These are phyloP conservation scores for Oophaga sylvatica DNA, from an alignment of 2,797 vertebrate genomes.

Conservation along the genomic window DNA sequence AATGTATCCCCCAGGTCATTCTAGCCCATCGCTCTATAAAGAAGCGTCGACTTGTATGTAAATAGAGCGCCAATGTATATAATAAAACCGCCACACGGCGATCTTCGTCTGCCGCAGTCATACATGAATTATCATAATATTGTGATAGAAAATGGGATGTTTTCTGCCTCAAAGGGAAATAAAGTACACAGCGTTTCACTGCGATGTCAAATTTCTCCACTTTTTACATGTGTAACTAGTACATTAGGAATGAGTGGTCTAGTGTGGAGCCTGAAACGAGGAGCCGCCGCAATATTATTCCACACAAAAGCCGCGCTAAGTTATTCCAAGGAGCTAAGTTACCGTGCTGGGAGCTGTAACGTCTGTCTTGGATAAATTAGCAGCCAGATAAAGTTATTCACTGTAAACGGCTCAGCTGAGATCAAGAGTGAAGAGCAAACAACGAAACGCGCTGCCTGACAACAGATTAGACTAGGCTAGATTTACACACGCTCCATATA, in stretches of 20 bases:
- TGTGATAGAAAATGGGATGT: conserved; percentile 21
- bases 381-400: conserved; percentile 15
- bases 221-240: conserved; percentile 29
- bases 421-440: conserved; percentile 6
- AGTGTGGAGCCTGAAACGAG: conserved; percentile 1
- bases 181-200: conserved; percentile 3
- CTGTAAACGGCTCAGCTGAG: conserved; percentile 5
- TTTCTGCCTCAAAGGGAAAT: conserved; percentile 25
- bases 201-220: conserved; percentile 2
- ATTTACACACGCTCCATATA: not conserved
- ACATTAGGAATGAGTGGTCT: conserved; percentile 8
- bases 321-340: conserved; percentile 6
- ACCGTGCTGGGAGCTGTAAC: conserved; percentile 2
- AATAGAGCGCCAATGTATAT: conserved; percentile 18
- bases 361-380: conserved; percentile 23
- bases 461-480: not conserved
- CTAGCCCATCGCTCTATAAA: conserved; percentile 9
- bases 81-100: conserved; percentile 1
- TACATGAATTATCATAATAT: conserved; percentile 54
- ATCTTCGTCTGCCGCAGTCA: conserved; percentile 32
- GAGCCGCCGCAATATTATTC: conserved; percentile 6
- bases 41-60: conserved; percentile 26
- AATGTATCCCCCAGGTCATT: conserved; percentile 19
- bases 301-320: not conserved
- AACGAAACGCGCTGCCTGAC: not conserved